phyloP scores from a whole-genome alignment of 1,140 invertebrate species.

The Cylas formicarius region DNA sequence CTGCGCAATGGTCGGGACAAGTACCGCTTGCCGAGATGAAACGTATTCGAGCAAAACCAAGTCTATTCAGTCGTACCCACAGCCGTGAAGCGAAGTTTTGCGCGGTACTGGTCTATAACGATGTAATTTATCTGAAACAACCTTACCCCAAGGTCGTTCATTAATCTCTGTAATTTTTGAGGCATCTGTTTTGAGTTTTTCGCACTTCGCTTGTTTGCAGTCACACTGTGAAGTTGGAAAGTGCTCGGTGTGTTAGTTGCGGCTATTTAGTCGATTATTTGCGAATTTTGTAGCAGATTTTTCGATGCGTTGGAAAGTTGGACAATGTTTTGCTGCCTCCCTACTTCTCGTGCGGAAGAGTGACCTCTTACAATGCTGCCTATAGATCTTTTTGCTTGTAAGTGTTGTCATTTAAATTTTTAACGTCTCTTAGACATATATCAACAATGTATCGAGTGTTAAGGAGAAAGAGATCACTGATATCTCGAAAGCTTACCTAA shows the following conservation, averaged over 20 bases:
- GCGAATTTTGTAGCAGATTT: conserved; percentile 32
- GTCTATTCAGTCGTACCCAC: too few species aligned
- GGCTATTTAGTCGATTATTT: conserved; percentile 23
- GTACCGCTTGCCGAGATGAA: too few species aligned
- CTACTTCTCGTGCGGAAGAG: conserved; percentile 18
- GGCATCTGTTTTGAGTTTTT: conserved; percentile 14
- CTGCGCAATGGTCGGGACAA: conserved; percentile 8
- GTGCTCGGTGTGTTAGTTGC: conserved; percentile 16
- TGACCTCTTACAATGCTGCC: conserved; percentile 22
- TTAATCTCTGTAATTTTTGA: conserved; percentile 21
- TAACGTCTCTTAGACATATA: too few species aligned
- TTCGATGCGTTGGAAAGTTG: conserved; percentile 31
- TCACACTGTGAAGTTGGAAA: not conserved
- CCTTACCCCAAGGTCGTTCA: conserved; percentile 33
- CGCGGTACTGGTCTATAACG: too few species aligned
- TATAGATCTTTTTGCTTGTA: conserved; percentile 24
- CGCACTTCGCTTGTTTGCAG: conserved; percentile 10
- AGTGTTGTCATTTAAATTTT: too few species aligned
- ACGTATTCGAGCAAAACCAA: too few species aligned
- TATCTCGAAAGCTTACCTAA: too few species aligned
- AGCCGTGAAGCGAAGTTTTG: too few species aligned
- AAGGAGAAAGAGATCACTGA: too few species aligned
- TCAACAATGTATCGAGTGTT: too few species aligned
- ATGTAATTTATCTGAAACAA: too few species aligned
- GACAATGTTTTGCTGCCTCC: conserved; percentile 26